Base-by-base conservation (phyloP, 2,888 invertebrate genomes). In the Drosophila meridiana region DNA sequence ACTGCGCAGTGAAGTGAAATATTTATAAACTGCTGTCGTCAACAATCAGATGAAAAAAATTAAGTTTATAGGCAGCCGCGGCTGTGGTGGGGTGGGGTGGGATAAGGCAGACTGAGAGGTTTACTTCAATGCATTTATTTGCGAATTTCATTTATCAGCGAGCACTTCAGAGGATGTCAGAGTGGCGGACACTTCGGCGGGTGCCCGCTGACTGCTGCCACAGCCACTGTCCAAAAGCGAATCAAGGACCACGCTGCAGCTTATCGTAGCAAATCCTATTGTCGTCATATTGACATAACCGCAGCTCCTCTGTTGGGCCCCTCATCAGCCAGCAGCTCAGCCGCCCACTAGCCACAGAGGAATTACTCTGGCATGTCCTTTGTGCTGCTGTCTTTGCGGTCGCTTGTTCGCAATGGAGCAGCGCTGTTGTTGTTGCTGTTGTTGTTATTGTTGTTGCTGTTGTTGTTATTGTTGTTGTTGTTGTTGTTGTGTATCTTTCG, bases 211-310 rank as follows among this genome's bases (percentile, higher is more conserved):
- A 28, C 48, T 20, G 43, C 43, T 42, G 47, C 14, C 47, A 30
- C 47, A 26, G 47, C 30, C 48, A 45, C 36, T 48, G 58, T 53
- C 81, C 65, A 73, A 69, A 61, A 45, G 57, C 36, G 78, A 82
- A 82, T 77, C 80, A 83, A 80, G 88, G 81, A 80, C 83, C 86
- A 71, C 61, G 63, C 69, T 74, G 87, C 65, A 79, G 85, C 89
- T 85, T 85, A 85, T 81, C 82, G 84, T 69, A 64, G 73, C 73
- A 85, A 89, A 89, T 85, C 85, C 89, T 85, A 85, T 85, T 85
- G 89, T 85, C 87, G 84, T 84, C 89, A 82, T 85, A 85, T 85
- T 85, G 85, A 84, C 87, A 89, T 82, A 87, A 87, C 85, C 85
- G 82, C 84, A 89, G 70, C 62, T 69, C 43, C 74, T 64, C 69